These are phyloP conservation scores for Bubo bubo DNA, from an alignment of 2,113 vertebrate genomes.

Conservation along the genomic window DNA sequence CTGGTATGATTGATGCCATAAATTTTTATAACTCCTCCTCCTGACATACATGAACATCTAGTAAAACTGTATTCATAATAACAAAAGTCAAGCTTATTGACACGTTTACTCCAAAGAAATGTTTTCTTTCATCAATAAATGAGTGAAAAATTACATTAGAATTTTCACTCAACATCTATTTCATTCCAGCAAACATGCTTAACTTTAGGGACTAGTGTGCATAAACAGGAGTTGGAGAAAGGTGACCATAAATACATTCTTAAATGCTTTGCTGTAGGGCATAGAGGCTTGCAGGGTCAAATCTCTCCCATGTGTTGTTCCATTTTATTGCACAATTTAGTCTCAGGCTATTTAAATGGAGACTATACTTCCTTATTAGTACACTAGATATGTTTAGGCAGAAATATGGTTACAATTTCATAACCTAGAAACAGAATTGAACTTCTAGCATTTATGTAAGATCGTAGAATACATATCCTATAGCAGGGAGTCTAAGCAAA, in stretches of 20 bases:
- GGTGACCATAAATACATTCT: not conserved
- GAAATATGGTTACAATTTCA: constrained; percentile 28
- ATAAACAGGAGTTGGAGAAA: not conserved
- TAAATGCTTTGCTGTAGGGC: constrained; percentile 17
- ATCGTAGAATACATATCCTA: constrained; percentile 33
- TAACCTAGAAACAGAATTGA: constrained; percentile 41
- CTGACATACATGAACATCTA: not conserved
- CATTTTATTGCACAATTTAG: constrained; percentile 7
- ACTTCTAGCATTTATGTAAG: constrained; percentile 29
- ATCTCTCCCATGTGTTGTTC: not conserved
- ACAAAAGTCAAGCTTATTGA: not conserved
- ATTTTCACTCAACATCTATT: not conserved
- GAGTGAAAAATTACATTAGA: not conserved
- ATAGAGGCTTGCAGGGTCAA: not conserved
- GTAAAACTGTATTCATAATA: not conserved
- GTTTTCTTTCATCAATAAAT: not conserved
- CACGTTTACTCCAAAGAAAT: not conserved
- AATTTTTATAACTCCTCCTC: not conserved
- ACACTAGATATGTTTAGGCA: not conserved
- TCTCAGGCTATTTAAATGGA: constrained; percentile 6
- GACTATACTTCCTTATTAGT: not conserved
- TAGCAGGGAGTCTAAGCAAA: constrained; percentile 16
- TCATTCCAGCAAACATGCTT: not conserved
- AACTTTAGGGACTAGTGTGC: not conserved
- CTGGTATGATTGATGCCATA: not conserved